These are phyloP conservation scores for Diachasmimorpha longicaudata DNA, from an alignment of 1,140 invertebrate genomes.

Conservation along the genomic window DNA sequence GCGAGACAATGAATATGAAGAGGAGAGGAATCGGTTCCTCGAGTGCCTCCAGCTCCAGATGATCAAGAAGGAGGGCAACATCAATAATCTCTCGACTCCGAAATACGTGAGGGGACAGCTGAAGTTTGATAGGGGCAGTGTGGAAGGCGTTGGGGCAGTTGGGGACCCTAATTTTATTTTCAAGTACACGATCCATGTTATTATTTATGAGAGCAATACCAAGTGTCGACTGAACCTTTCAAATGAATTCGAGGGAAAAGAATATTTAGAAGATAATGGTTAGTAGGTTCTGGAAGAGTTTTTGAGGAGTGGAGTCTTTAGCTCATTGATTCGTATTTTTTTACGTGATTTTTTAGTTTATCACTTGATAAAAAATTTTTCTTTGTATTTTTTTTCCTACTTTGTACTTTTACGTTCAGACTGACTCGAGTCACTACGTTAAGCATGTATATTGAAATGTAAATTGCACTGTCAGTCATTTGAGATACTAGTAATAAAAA, in stretches of 20 bases:
- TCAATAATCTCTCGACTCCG: constrained; percentile 7
- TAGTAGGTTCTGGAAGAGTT: not conserved
- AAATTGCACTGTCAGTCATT: not conserved
- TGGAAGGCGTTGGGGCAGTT: not conserved
- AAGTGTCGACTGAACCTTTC: constrained; percentile 21
- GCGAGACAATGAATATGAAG: not conserved
- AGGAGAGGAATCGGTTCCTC: constrained; percentile 16
- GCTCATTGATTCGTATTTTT: no score
- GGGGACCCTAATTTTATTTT: not conserved
- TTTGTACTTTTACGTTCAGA: not conserved
- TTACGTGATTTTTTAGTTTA: not conserved
- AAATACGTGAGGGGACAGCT: constrained; percentile 6
- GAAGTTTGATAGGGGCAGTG: not conserved
- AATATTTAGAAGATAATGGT: not conserved
- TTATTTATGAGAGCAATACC: constrained; percentile 23
- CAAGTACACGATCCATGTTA: constrained; percentile 19
- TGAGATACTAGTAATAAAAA: no score
- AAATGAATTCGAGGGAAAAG: constrained; percentile 16
- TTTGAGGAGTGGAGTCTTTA: not conserved
- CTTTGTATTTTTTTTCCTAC: not conserved
- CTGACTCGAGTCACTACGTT: not conserved
- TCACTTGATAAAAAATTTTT: not conserved
- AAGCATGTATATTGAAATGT: not conserved
- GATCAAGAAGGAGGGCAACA: not conserved
- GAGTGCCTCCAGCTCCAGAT: constrained; percentile 9